phyloP scores from a whole-genome alignment of 1,140 invertebrate species.

The Globodera ellingtonae region DNA sequence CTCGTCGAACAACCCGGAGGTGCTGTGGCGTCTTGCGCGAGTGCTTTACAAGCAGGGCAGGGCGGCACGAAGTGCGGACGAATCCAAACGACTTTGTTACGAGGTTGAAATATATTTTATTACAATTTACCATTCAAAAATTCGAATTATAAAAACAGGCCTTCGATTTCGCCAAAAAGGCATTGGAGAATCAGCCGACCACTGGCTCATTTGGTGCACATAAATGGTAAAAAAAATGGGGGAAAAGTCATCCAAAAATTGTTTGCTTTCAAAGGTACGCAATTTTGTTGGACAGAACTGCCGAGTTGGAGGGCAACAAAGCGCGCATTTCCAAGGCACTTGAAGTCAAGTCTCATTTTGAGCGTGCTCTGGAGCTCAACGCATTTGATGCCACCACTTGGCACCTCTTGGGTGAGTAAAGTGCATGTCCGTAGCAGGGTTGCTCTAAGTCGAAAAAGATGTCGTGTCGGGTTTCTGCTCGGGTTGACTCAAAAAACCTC shows the following conservation, averaged over 20 bases:
- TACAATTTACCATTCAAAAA: no score
- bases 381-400: slow-evolving; percentile 60
- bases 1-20: slow-evolving; percentile 47
- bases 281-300: slow-evolving; percentile 59
- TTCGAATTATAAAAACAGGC: slow-evolving; percentile 40
- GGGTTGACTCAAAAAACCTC: no score
- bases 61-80: slow-evolving; percentile 42
- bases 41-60: slow-evolving; percentile 63
- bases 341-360: slow-evolving; percentile 57
- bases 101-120: not conserved
- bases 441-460: no score
- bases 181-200: slow-evolving; percentile 40
- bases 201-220: slow-evolving; percentile 60
- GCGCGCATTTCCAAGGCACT: slow-evolving; percentile 48
- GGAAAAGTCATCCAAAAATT: not conserved
- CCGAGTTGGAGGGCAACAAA: slow-evolving; percentile 62
- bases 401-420: slow-evolving; percentile 58
- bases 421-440: no score
- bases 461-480: no score
- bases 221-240: slow-evolving; percentile 48
- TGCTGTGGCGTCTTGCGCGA: slow-evolving; percentile 58
- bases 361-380: slow-evolving; percentile 60
- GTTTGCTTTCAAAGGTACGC: slow-evolving; percentile 55
- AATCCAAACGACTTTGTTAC: slow-evolving; percentile 49
- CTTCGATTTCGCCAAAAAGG: slow-evolving; percentile 52